Percentiles rank a stretch among this genome's conserved stretches.
Conservation (phyloP, 2,888 invertebrate species). For the Noctua janthina region DNA sequence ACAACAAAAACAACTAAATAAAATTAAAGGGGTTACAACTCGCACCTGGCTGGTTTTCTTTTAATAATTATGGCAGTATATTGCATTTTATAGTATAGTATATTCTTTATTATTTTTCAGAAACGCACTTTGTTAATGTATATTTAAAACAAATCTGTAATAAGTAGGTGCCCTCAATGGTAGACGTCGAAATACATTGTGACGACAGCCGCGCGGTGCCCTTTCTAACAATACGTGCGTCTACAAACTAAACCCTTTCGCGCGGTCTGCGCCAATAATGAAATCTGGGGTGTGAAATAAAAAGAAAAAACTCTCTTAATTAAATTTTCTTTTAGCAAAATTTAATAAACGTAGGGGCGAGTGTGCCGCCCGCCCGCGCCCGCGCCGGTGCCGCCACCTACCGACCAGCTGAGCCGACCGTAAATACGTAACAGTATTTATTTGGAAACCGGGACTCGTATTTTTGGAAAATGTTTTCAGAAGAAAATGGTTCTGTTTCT, state of each 20-base stretch:
- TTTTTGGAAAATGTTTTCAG: constrained; percentile 31
- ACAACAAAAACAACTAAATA: no score
- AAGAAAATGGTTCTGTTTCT: background rate
- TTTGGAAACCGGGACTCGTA: constrained; percentile 25
- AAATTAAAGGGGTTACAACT: no score
- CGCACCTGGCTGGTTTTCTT: background rate
- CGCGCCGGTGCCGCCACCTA: background rate
- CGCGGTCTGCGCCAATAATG: constrained; percentile 86
- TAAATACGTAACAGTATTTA: constrained; percentile 36
- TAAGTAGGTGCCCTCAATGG: background rate
- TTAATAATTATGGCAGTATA: background rate
- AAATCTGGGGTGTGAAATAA: constrained; percentile 90
- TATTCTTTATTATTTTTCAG: background rate
- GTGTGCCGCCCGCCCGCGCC: constrained; percentile 60
- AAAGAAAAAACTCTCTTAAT: constrained; percentile 90
- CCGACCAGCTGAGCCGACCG: constrained; percentile 54
- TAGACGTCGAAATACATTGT: background rate
- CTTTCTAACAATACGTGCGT: constrained; percentile 69
- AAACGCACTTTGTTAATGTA: background rate
- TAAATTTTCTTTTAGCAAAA: constrained; percentile 89
- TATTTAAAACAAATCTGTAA: background rate
- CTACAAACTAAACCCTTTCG: constrained; percentile 86
- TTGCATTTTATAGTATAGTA: background rate
- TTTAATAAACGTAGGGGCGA: constrained; percentile 86
- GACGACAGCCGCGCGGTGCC: constrained; percentile 4